phyloP scores from a whole-genome alignment of 2,797 vertebrate species.

The Pyrocephalus nanus region DNA sequence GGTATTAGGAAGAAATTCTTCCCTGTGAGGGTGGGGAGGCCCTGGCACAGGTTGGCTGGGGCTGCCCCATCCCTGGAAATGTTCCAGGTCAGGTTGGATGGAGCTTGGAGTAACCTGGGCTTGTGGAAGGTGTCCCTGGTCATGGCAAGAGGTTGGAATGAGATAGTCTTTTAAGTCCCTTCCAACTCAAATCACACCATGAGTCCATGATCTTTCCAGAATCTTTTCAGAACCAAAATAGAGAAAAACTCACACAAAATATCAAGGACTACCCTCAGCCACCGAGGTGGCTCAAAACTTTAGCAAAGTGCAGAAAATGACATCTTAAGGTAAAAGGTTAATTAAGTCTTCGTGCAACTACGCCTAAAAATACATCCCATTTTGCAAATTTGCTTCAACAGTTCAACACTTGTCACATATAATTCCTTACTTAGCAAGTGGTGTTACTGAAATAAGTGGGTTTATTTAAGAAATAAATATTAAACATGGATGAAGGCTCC shows the following conservation, averaged over 20 bases:
- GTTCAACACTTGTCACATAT: not conserved
- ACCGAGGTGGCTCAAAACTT: not conserved
- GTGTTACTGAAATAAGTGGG: not conserved
- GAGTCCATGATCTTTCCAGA: not conserved
- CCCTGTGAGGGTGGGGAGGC: rapidly evolving
- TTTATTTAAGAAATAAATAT: constrained; percentile 19
- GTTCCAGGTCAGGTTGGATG: not conserved
- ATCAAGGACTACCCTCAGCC: not conserved
- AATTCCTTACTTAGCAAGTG: not conserved
- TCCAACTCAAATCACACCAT: not conserved
- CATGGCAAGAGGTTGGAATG: not conserved
- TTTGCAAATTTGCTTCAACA: constrained; percentile 13
- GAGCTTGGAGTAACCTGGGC: rapidly evolving
- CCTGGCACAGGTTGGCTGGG: not conserved
- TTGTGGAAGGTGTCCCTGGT: not conserved
- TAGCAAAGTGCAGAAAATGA: not conserved
- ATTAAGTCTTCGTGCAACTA: not conserved
- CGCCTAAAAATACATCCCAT: not conserved
- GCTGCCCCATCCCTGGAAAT: not conserved
- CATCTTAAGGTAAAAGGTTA: constrained; percentile 16
- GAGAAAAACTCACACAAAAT: not conserved
- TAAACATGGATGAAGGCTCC: not conserved
- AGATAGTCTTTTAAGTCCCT: not conserved
- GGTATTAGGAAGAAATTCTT: not conserved
- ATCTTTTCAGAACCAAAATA: not conserved